A percentile compares a stretch with the other conserved stretches of the same genome.
Conservation (phyloP, 2,888 invertebrate genomes). For the Homarus gammarus region DNA sequence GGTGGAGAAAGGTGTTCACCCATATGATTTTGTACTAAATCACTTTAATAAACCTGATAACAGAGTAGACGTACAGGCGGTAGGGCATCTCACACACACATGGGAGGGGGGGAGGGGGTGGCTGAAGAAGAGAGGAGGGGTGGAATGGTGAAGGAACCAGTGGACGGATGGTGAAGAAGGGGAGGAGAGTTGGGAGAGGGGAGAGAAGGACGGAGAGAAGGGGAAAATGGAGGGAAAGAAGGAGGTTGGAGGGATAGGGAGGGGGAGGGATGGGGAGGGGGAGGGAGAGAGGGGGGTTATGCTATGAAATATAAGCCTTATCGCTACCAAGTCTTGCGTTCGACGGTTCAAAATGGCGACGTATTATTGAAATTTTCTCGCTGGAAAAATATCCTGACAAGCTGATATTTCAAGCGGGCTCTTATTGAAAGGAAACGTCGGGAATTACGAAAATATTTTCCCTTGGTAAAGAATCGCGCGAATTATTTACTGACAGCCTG, state of each 20-base stretch:
- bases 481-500: slow-evolving; percentile 72
- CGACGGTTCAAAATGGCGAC: slow-evolving; percentile 74
- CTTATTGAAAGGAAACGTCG: slow-evolving; percentile 76
- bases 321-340: slow-evolving; percentile 71
- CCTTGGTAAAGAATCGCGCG: slow-evolving; percentile 73
- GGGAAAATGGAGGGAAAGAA: neutral
- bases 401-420: slow-evolving; percentile 73
- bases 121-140: neutral
- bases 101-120: neutral
- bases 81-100: neutral
- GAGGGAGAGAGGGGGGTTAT: neutral
- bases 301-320: slow-evolving; percentile 72
- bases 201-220: neutral
- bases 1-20: too few species aligned
- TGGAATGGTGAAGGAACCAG: neutral
- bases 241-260: neutral
- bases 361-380: slow-evolving; percentile 76
- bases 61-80: neutral
- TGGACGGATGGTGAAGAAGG: neutral
- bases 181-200: neutral
- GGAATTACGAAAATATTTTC: slow-evolving; percentile 76
- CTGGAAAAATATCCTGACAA: slow-evolving; percentile 76
- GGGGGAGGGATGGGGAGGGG: neutral
- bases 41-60: too few species aligned
- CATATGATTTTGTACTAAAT: too few species aligned